phyloP scores from a whole-genome alignment of 64 coral and sea anemone species.

The Stichodactyla mertensii region DNA sequence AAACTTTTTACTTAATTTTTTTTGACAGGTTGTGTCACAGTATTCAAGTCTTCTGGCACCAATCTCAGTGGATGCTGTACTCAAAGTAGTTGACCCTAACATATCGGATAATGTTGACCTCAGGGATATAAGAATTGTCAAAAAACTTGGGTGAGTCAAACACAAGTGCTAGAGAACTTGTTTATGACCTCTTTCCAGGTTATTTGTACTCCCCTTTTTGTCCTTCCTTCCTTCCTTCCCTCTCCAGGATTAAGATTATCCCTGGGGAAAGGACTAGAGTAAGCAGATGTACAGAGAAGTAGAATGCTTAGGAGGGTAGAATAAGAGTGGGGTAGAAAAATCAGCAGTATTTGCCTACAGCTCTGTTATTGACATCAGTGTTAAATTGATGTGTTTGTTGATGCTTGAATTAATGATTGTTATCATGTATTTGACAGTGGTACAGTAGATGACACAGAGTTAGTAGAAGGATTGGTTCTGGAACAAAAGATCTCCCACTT shows the following conservation, averaged over 20 bases:
- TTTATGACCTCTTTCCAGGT: no score
- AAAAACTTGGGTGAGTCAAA: conserved; percentile 80
- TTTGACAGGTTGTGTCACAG: conserved; percentile 92
- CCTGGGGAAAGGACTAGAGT: no score
- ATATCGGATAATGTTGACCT: conserved; percentile 90
- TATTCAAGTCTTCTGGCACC: conserved; percentile 93
- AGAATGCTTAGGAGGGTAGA: no score
- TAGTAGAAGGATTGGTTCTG: conserved; percentile 91
- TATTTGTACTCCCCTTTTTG: no score
- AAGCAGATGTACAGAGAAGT: no score
- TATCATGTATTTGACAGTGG: conserved; percentile 51
- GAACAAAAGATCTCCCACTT: conserved; percentile 98
- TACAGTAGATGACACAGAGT: conserved; percentile 96
- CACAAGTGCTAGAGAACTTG: not conserved
- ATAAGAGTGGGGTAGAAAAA: no score
- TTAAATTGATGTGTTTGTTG: not conserved
- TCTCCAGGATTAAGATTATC: no score
- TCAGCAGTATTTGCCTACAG: not conserved
- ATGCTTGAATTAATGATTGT: not conserved
- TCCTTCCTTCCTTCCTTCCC: no score
- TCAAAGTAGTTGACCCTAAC: conserved; percentile 90
- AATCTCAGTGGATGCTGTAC: conserved; percentile 95
- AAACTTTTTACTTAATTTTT: not conserved
- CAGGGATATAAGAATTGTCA: conserved; percentile 86
- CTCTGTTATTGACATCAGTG: no score